These are phyloP conservation scores for Herpetotheres cachinnans DNA, from an alignment of 2,113 vertebrate species.

Conservation along the genomic window DNA sequence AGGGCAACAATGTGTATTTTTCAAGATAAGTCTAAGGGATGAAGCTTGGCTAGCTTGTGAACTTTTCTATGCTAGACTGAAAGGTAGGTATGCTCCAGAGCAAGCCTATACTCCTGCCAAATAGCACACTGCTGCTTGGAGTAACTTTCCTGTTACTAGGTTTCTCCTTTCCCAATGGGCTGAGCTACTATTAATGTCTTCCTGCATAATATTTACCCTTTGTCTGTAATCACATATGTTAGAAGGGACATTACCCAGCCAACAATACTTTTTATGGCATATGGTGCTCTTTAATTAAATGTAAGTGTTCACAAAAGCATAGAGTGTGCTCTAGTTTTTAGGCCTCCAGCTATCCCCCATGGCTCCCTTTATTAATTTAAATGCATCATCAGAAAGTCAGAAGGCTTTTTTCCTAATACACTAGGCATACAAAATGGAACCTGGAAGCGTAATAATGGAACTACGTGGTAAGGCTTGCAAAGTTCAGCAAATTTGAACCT, in stretches of 20 bases:
- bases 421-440: not conserved
- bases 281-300: constrained; percentile 33
- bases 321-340: not conserved
- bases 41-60: not conserved
- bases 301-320: not conserved
- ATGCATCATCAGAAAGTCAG: not conserved
- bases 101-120: not conserved
- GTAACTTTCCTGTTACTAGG: not conserved
- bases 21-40: not conserved
- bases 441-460: not conserved
- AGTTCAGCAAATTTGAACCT: not conserved
- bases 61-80: not conserved
- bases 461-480: not conserved
- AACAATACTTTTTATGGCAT: not conserved
- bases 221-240: constrained; percentile 22
- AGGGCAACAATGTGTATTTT: not conserved
- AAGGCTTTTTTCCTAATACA: not conserved
- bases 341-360: not conserved
- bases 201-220: constrained; percentile 5
- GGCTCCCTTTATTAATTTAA: not conserved
- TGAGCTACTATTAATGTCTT: not conserved
- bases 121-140: not conserved
- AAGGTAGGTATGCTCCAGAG: not conserved
- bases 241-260: not conserved
- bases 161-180: not conserved